phyloP scores from a whole-genome alignment of 2,113 vertebrate genomes.

The Coturnix japonica region DNA sequence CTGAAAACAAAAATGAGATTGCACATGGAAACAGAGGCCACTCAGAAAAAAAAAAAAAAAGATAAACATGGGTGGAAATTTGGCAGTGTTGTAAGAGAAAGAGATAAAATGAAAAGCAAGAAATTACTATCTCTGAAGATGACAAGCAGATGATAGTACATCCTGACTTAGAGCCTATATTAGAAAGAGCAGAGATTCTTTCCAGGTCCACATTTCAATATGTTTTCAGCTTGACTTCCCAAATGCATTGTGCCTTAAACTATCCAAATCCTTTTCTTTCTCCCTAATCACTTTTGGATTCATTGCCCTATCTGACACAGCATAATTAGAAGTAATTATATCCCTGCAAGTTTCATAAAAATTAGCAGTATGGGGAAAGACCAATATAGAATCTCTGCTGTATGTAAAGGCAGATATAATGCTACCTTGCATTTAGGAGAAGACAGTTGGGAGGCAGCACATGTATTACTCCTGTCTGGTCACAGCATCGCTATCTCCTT shows the following conservation, averaged over 20 bases:
- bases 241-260: neutral
- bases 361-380: neutral
- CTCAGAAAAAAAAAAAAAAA: neutral
- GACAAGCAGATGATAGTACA: conserved; percentile 3
- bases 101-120: neutral
- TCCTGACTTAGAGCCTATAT: neutral
- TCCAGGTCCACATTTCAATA: neutral
- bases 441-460: neutral
- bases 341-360: neutral
- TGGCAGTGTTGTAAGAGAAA: neutral
- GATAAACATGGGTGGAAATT: neutral
- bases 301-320: neutral
- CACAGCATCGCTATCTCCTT: neutral
- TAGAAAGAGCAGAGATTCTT: neutral
- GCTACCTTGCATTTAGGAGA: neutral
- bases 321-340: conserved; percentile 42
- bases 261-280: neutral
- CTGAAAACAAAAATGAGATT: neutral
- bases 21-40: neutral
- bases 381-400: neutral
- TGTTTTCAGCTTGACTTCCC: neutral
- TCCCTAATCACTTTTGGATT: conserved; percentile 18
- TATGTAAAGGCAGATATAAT: neutral
- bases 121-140: neutral
- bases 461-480: neutral